phyloP scores from a whole-genome alignment of 2,888 invertebrate species.

The Linnaemya tessellans region DNA sequence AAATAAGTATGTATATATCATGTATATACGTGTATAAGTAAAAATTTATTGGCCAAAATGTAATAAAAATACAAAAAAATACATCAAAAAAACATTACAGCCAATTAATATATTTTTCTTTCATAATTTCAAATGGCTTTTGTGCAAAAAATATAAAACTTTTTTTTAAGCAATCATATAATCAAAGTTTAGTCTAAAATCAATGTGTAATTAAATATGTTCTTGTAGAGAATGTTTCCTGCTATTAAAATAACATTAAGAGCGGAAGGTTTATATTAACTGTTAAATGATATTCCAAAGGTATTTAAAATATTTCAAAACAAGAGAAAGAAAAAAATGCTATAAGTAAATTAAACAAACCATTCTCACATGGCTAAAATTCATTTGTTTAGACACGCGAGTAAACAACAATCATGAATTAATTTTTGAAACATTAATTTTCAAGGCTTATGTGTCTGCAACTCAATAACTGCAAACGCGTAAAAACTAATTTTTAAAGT shows the following conservation, averaged over 20 bases:
- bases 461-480: constrained; percentile 1
- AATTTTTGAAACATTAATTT: background rate
- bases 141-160: background rate
- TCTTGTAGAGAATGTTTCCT: constrained; percentile 22
- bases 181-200: background rate
- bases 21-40: too few relatives aligned
- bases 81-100: too few relatives aligned
- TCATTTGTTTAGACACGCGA: background rate
- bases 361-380: background rate
- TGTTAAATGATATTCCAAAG: constrained; percentile 53
- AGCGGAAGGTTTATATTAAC: constrained; percentile 57
- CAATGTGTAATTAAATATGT: background rate
- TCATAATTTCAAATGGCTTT: background rate
- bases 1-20: too few relatives aligned
- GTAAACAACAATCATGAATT: background rate
- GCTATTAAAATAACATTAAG: constrained; percentile 13
- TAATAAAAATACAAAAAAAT: too few relatives aligned
- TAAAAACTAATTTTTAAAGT: background rate
- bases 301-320: background rate
- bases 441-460: background rate
- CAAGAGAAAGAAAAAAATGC: background rate
- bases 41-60: too few relatives aligned
- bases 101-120: background rate
- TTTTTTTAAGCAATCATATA: background rate
- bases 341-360: background rate